These are phyloP conservation scores for Meriones psammophilus DNA, from an alignment of 2,797 vertebrate species.

Conservation along the genomic window DNA sequence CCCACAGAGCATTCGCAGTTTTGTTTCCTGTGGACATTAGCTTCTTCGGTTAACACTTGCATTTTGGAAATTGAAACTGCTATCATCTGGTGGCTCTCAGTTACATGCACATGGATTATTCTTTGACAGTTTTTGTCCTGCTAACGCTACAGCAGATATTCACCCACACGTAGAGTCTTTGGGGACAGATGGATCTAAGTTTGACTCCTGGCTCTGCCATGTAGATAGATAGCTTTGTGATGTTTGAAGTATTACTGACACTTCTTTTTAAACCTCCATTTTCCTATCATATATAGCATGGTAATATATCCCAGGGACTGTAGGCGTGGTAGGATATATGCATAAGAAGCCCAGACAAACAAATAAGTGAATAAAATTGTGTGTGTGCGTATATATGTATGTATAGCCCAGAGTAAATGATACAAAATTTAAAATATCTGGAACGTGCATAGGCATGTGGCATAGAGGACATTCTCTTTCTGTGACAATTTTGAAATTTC, in stretches of 20 bases:
- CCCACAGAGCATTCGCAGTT: neutral
- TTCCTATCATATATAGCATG: neutral
- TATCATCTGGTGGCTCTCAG: neutral
- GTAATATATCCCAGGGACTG: neutral
- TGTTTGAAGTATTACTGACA: neutral
- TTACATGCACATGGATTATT: neutral
- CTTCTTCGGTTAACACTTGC: neutral
- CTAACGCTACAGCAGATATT: neutral
- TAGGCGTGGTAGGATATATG: neutral
- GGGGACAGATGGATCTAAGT: neutral
- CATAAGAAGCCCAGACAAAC: neutral
- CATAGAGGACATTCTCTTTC: neutral
- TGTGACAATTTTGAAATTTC: neutral
- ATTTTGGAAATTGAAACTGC: neutral
- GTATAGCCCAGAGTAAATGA: too few relatives aligned
- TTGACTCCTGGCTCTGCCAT: neutral
- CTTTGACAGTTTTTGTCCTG: neutral
- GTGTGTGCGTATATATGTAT: too few relatives aligned
- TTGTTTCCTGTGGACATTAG: neutral
- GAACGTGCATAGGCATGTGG: too few relatives aligned
- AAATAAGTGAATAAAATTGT: neutral
- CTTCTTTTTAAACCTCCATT: neutral
- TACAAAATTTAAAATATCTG: too few relatives aligned
- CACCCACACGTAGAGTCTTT: neutral
- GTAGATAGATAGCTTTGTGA: neutral